Base-by-base conservation (phyloP, 2,797 vertebrate genomes). In the Cryptoprocta ferox region DNA sequence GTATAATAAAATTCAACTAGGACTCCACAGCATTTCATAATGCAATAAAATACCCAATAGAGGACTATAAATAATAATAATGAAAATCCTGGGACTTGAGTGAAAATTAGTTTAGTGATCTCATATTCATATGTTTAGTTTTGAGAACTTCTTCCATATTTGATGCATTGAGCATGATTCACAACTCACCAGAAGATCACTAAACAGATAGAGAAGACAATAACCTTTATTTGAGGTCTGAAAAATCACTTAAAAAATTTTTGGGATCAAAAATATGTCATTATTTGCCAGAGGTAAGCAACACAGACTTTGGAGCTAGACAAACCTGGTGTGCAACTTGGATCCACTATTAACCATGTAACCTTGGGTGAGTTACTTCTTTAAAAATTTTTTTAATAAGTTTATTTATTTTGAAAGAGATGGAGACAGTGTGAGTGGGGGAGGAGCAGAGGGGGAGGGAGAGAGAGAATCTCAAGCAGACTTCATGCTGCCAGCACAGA, bases 41-140 rank as follows among this genome's bases (percentile, higher is more conserved):
- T 93, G 53, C 26, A 94, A 71, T 93, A 76, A 91, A 93, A 83
- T 19, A 95, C 39, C 28, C 39, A 89, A 26, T 83, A 89, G 89
- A 89, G 35, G 30, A 18, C 42, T 75, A 79, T 97, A 96, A 97
- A 97, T 97, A 92, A 84, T 68, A 91, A 68, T 80, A 97, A 95
- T 65, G 81, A 83, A 96, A 96, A 94, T 70, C 68, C n/a, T 79
- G 37, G 63, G 56, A 70, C 56, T 70, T 30, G 42, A 89, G 63
- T 94, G 82, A 82, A 97, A 96, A 95, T 97, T 73, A 48, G 66
- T 85, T 30, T 63, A 71, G 26, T 89, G 79, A 93, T 73, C 56
- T 95, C 63, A 86, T 70, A 59, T 65, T 97, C 83, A 65, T 75
- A 50, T 66, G 56, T 89, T 95, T 82, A 83, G 39, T 80, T 63